Evolutionary conservation across 2,113 vertebrate species (phyloP), one percentile per base, ranked within the genome.

Genomic region (Tamias sibiricus): DNA sequence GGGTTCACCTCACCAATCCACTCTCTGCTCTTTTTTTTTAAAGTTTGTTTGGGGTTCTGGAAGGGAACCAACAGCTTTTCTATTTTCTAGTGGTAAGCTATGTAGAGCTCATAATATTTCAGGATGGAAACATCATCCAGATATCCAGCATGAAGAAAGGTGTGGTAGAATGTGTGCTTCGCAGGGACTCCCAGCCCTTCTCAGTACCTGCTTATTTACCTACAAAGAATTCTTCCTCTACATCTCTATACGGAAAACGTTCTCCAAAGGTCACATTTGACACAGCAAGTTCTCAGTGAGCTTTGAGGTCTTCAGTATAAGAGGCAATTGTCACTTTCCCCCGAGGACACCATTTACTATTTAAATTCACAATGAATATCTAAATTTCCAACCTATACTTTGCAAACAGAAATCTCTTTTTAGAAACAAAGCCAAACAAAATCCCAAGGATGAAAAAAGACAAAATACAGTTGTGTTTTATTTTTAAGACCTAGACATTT

Each of bases 401-500:
- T 89, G 28, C 28, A 97, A 95, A 32, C 1, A 68, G 16, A 95
- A 62, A 94, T 76, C 28, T 86, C 64, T 83, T 37, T 76, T 69
- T 83, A 79, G 57, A 93, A 69, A 68, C 49, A 77, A 95, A 89
- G 79, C 10, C 47, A 76, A 44, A 84, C 52, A 92, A 90, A 86
- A 32, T 9, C 6, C n/a, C 37, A 66, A 85, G 24, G n/a, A 64
- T 49, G 16, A 83, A 86, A 62, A 90, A 81, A 91, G 32, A 83
- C 4, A 82, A 89, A 72, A 95, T 77, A 84, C 0, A 83, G 22
- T 57, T 81, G 88, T 76, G 22, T 54, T 84, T 93, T 77, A 49
- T 57, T 94, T 87, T 82, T 66, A 94, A 88, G 52, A 89, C 12
- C 8, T 20, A 87, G 47, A 86, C 40, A 93, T 71, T 84, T 92